phyloP scores from a whole-genome alignment of 2,797 vertebrate genomes.

The Falco biarmicus region DNA sequence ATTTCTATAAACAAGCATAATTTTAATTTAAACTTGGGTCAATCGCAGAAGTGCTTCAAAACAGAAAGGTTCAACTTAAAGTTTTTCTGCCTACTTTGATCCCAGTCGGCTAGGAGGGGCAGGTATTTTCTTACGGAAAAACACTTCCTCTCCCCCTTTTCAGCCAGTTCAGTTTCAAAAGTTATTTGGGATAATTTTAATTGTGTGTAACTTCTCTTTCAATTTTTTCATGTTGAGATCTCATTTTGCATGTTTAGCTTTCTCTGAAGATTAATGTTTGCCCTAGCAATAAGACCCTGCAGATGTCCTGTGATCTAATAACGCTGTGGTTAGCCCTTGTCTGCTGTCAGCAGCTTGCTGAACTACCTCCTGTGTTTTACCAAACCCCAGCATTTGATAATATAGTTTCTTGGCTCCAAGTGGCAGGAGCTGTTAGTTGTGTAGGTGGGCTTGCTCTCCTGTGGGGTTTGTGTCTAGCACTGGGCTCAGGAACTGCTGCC shows the following conservation, averaged over 20 bases:
- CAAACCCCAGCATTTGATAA: background rate
- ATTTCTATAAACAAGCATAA: slow-evolving; percentile 37
- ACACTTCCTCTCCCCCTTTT: background rate
- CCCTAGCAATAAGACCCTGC: slow-evolving; percentile 26
- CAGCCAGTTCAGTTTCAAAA: slow-evolving; percentile 9
- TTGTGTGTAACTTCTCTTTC: background rate
- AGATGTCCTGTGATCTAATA: slow-evolving; percentile 42
- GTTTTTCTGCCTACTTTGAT: background rate
- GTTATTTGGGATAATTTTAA: slow-evolving; percentile 27
- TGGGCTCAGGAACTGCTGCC: background rate
- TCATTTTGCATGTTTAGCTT: slow-evolving; percentile 38
- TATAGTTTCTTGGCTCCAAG: background rate
- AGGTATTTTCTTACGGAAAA: slow-evolving; percentile 20
- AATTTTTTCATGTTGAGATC: background rate
- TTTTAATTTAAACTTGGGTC: slow-evolving; percentile 31
- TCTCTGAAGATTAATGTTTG: slow-evolving; percentile 22
- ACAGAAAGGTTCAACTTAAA: background rate
- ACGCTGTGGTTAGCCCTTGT: background rate
- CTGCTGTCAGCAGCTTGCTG: slow-evolving; percentile 41
- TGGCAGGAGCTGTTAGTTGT: background rate
- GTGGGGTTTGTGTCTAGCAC: background rate
- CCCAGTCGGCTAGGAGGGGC: background rate
- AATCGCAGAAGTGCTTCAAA: slow-evolving; percentile 15
- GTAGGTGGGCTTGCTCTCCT: background rate
- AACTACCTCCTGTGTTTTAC: background rate